Percentiles rank a stretch among this genome's conserved stretches.
phyloP scores from a whole-genome alignment of 1,140 invertebrate species.

The Potamilus streckersoni region DNA sequence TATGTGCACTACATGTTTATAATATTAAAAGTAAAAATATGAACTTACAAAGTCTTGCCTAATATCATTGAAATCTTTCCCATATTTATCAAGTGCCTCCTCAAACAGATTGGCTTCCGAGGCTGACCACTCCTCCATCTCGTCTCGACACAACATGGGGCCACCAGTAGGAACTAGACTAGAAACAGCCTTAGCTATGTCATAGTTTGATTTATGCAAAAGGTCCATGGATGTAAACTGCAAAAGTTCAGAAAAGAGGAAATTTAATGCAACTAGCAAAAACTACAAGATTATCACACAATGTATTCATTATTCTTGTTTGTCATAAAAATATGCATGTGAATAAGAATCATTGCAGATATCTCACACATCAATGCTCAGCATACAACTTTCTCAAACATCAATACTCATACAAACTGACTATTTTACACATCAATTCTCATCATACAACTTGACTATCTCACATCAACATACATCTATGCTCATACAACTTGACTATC shows the following conservation, averaged over 20 bases:
- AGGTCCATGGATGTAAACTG: conserved; percentile 99
- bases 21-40: no score
- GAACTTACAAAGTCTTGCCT: conserved; percentile 94
- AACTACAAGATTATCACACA: not conserved
- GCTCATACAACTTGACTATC: no score
- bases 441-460: no score
- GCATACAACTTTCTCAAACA: no score
- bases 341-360: no score
- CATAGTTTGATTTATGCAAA: conserved; percentile 92
- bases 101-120: conserved; percentile 99
- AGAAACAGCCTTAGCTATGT: conserved; percentile 90
- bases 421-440: no score
- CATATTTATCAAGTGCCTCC: conserved; percentile 98
- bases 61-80: conserved; percentile 99
- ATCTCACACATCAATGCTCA: no score
- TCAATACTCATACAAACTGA: no score
- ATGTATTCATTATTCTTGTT: not conserved
- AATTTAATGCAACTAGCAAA: conserved; percentile 3
- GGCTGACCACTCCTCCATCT: conserved; percentile 99
- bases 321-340: no score
- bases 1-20: no score
- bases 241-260: conserved; percentile 43
- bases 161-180: conserved; percentile 94
- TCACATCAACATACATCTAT: no score
- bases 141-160: conserved; percentile 96